Conservation (phyloP, 2,888 invertebrate species). For the Chaitophorus viminalis region DNA sequence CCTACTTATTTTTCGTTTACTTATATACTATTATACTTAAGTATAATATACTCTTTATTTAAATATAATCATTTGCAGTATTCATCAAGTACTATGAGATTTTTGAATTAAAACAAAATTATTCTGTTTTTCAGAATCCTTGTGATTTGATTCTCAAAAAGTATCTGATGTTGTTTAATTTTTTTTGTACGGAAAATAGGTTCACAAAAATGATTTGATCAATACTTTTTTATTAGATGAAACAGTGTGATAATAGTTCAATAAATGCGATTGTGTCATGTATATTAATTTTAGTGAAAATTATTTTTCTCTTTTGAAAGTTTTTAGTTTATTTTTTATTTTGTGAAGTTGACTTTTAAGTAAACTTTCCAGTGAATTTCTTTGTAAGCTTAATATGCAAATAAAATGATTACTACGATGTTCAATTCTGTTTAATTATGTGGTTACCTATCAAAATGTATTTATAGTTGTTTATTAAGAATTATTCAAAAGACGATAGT, state of each 20-base stretch:
- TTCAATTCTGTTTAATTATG: constrained; percentile 10
- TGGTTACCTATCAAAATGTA: background rate
- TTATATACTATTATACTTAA: no score
- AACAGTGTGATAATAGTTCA: background rate
- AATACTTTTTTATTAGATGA: constrained; percentile 30
- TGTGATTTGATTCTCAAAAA: background rate
- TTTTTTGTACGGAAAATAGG: background rate
- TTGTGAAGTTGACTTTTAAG: background rate
- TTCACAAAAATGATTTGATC: constrained; percentile 15
- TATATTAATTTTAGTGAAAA: constrained; percentile 19
- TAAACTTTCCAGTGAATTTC: background rate
- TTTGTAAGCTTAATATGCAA: background rate
- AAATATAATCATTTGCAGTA: background rate
- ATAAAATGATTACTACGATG: background rate
- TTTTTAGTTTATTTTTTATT: constrained; percentile 13
- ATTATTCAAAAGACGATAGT: constrained; percentile 15
- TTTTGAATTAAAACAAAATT: background rate
- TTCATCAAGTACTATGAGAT: background rate
- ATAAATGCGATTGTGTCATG: constrained; percentile 3
- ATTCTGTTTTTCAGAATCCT: background rate
- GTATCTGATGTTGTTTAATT: background rate
- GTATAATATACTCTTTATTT: no score
- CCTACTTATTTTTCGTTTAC: no score
- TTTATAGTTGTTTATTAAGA: background rate
- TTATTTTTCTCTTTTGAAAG: background rate